Evolutionary conservation across 2,888 invertebrate species (phyloP).

Genomic region (Halocaridina rubra): DNA sequence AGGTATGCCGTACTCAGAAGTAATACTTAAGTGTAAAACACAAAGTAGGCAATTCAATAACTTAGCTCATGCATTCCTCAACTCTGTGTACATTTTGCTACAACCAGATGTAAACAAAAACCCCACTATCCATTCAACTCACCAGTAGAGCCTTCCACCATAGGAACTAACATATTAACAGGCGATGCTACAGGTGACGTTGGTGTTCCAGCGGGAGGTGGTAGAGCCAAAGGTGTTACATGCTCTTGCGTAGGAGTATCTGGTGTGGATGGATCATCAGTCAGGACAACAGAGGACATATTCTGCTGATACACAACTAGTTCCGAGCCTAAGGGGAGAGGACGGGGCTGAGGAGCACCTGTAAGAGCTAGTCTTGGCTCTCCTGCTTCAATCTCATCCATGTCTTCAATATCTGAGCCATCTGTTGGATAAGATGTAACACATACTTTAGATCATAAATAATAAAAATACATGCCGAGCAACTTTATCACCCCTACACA

Average conservation of each 20-base stretch:
- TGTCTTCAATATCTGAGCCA: constrained; percentile 45
- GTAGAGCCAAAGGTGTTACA: constrained; percentile 39
- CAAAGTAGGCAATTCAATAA: too few species aligned
- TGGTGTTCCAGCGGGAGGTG: constrained; percentile 34
- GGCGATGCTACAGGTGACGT: constrained; percentile 28
- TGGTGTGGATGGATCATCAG: constrained; percentile 23
- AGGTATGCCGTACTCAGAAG: too few species aligned
- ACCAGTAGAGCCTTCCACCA: not conserved
- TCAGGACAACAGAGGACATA: constrained; percentile 31
- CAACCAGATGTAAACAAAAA: not conserved
- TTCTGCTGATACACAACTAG: constrained; percentile 48
- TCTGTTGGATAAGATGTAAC: not conserved
- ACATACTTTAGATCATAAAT: too few species aligned
- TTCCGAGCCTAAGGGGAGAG: constrained; percentile 50
- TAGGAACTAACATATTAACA: constrained; percentile 26
- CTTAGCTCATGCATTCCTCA: not conserved
- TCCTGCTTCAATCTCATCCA: constrained; percentile 53
- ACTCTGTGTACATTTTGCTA: not conserved
- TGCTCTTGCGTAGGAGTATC: constrained; percentile 41
- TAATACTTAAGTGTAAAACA: too few species aligned
- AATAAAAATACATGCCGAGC: too few species aligned
- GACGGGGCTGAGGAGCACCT: constrained; percentile 12
- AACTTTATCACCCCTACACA: too few species aligned
- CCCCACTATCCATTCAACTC: not conserved
- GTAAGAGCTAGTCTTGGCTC: constrained; percentile 34